phyloP scores from a whole-genome alignment of 2,888 invertebrate species.

The Pristionchus arcanus region DNA sequence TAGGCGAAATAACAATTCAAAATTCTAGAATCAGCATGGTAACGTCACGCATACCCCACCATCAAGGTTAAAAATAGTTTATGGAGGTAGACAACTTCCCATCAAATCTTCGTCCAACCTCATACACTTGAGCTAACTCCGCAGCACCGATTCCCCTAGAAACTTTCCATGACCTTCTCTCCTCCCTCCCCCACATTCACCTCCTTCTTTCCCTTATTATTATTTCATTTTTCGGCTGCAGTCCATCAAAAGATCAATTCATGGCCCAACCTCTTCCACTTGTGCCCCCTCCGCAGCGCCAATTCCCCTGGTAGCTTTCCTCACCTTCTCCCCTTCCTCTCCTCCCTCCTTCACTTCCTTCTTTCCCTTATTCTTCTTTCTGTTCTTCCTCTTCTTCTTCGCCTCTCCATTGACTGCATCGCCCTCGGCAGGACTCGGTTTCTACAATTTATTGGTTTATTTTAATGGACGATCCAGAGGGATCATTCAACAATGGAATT shows the following conservation, averaged over 20 bases:
- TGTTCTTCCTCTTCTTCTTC: slow-evolving; percentile 57
- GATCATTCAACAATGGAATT: no score
- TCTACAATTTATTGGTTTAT: neutral
- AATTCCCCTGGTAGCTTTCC: neutral
- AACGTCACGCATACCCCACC: no score
- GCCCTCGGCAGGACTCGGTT: slow-evolving; percentile 34
- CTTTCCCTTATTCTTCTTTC: slow-evolving; percentile 35
- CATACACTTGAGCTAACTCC: neutral
- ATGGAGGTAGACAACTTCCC: neutral
- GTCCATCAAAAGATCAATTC: no score
- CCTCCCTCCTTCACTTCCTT: slow-evolving; percentile 16
- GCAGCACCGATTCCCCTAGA: neutral
- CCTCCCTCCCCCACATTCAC: no score
- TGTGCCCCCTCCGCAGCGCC: no score
- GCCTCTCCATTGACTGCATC: slow-evolving; percentile 54
- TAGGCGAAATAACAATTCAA: neutral
- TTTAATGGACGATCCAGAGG: no score
- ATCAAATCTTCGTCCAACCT: neutral
- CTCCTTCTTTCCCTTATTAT: no score
- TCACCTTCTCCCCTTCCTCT: slow-evolving; percentile 57
- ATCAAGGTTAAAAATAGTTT: no score
- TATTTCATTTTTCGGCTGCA: no score
- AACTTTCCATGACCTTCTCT: neutral
- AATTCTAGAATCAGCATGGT: no score
- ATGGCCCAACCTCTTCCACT: no score